These are phyloP conservation scores for Alcis repandata DNA, from an alignment of 2,888 invertebrate species.

Conservation along the genomic window DNA sequence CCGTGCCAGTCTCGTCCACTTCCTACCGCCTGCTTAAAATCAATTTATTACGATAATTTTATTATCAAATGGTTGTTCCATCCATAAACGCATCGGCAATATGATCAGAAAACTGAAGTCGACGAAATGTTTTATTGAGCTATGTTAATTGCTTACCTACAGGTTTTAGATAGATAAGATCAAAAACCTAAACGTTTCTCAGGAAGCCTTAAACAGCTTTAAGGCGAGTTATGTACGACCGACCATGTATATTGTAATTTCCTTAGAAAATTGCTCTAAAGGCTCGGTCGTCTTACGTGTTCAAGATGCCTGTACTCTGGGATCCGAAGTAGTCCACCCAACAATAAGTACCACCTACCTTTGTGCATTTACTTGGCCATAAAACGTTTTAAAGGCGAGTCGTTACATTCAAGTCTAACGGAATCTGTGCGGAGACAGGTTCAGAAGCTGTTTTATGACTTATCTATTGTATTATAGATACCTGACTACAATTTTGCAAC, in stretches of 20 bases:
- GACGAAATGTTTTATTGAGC: neutral
- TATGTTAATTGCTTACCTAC: neutral
- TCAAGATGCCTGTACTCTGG: slow-evolving; percentile 3
- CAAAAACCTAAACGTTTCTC: slow-evolving; percentile 14
- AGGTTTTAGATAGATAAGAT: neutral
- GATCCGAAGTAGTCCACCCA: slow-evolving; percentile 26
- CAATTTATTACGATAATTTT: no score
- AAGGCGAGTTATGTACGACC: slow-evolving; percentile 4
- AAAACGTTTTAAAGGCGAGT: slow-evolving; percentile 47
- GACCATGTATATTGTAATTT: slow-evolving; percentile 22
- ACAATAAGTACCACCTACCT: slow-evolving; percentile 34
- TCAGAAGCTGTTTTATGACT: slow-evolving; percentile 62
- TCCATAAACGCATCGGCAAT: no score
- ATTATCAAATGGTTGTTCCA: no score
- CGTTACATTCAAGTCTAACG: slow-evolving; percentile 60
- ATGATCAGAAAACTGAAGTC: neutral
- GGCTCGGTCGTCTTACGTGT: neutral
- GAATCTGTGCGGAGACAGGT: slow-evolving; percentile 63
- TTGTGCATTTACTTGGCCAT: slow-evolving; percentile 42
- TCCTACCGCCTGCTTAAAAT: no score
- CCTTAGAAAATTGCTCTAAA: slow-evolving; percentile 16
- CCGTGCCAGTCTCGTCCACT: no score
- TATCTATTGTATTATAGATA: slow-evolving; percentile 51
- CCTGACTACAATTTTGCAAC: neutral
- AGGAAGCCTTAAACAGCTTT: slow-evolving; percentile 10